Conservation (phyloP, 2,888 invertebrate genomes). For the Mylabris sibirica region DNA sequence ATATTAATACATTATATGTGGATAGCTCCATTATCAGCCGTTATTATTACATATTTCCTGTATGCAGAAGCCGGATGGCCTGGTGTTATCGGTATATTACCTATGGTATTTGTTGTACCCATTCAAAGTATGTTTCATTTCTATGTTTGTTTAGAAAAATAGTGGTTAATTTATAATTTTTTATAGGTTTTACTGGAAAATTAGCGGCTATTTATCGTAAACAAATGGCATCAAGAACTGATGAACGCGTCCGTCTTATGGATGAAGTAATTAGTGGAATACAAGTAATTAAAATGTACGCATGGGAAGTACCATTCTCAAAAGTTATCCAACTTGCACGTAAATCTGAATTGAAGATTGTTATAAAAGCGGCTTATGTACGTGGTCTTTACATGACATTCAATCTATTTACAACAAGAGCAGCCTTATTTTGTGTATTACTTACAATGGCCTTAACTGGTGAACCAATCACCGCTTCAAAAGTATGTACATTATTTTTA, state of each 20-base stretch:
- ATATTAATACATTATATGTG: constrained; percentile 87
- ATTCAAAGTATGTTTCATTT: constrained; percentile 71
- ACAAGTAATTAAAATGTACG: constrained; percentile 78
- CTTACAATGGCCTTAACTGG: constrained; percentile 73
- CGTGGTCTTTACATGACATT: constrained; percentile 74
- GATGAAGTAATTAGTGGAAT: constrained; percentile 78
- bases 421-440: constrained; percentile 79
- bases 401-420: constrained; percentile 81
- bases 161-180: constrained; percentile 5
- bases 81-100: constrained; percentile 78
- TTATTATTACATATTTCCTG: constrained; percentile 79
- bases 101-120: constrained; percentile 81
- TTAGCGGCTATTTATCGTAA: constrained; percentile 72
- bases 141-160: neutral
- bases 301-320: constrained; percentile 76
- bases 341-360: constrained; percentile 71
- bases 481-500: constrained; percentile 66
- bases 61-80: constrained; percentile 78
- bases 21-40: constrained; percentile 76
- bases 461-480: constrained; percentile 74
- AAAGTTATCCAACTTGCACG: constrained; percentile 66
- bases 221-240: constrained; percentile 85
- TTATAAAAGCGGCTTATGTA: constrained; percentile 79
- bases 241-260: constrained; percentile 91
- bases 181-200: constrained; percentile 70